Evolutionary conservation across 2,888 invertebrate species (phyloP).

Genomic region (Clunio marinus): DNA sequence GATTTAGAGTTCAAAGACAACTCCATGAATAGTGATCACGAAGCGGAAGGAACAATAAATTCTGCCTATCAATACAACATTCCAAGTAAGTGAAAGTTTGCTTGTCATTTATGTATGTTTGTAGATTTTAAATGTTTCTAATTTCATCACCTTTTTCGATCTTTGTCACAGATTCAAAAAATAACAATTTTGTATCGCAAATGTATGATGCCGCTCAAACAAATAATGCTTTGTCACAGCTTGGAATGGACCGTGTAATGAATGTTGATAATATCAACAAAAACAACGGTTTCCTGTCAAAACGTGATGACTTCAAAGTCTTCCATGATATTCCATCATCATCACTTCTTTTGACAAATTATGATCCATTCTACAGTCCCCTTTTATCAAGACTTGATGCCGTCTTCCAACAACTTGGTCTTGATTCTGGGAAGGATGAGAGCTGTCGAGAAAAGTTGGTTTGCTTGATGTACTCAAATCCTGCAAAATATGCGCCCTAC

Average conservation of each 20-base stretch:
- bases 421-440: constrained; percentile 60
- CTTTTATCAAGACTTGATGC: constrained; percentile 77
- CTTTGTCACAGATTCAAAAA: constrained; percentile 2
- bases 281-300: constrained; percentile 43
- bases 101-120: background rate
- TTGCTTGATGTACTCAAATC: constrained; percentile 82
- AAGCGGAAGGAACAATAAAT: constrained; percentile 44
- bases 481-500: constrained; percentile 83
- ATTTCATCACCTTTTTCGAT: background rate
- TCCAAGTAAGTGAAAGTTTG: constrained; percentile 25
- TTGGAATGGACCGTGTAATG: constrained; percentile 57
- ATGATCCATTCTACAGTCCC: constrained; percentile 88
- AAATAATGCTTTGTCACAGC: constrained; percentile 49
- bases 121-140: background rate
- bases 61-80: constrained; percentile 26
- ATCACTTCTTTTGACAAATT: constrained; percentile 75
- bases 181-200: constrained; percentile 43
- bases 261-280: constrained; percentile 64
- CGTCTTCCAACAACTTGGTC: constrained; percentile 70
- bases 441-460: constrained; percentile 76
- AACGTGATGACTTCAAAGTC: constrained; percentile 68
- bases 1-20: constrained; percentile 75
- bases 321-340: constrained; percentile 84
- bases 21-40: constrained; percentile 54
- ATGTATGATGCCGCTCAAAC: constrained; percentile 45